Conservation (phyloP, 2,113 vertebrate genomes). For the Arothron firmamentum region DNA sequence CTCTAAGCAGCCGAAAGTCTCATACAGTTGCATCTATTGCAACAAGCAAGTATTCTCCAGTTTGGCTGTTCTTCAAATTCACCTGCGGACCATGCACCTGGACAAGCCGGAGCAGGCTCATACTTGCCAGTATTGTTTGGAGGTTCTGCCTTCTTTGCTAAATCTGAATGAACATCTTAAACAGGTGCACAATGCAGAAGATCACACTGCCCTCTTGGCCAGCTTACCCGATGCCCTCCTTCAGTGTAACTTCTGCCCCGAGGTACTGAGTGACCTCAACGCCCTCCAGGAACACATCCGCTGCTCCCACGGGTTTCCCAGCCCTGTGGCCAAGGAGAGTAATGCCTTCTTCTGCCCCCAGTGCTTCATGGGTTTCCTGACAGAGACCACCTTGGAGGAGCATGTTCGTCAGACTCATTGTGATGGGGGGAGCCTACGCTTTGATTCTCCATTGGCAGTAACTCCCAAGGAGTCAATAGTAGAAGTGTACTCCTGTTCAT, state of each 20-base stretch:
- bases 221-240: conserved; percentile 88
- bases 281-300: conserved; percentile 96
- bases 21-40: conserved; percentile 96
- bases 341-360: conserved; percentile 99
- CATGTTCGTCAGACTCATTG: conserved; percentile 95
- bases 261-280: conserved; percentile 91
- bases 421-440: conserved; percentile 88
- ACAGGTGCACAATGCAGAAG: conserved; percentile 91
- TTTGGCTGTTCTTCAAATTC: conserved; percentile 93
- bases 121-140: conserved; percentile 95
- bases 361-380: conserved; percentile 98
- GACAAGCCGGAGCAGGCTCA: conserved; percentile 97
- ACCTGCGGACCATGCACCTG: conserved; percentile 95
- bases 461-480: conserved; percentile 94
- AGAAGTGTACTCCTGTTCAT: conserved; percentile 96
- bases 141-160: conserved; percentile 94
- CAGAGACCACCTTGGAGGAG: conserved; percentile 94
- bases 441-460: conserved; percentile 90
- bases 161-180: conserved; percentile 97
- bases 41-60: conserved; percentile 96
- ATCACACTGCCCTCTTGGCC: conserved; percentile 82
- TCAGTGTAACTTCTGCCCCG: conserved; percentile 98
- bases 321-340: conserved; percentile 91
- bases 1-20: conserved; percentile 88
- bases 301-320: conserved; percentile 92